These are phyloP conservation scores for Psilanteris sp. DNA, from an alignment of 1,140 invertebrate species.

Conservation along the genomic window DNA sequence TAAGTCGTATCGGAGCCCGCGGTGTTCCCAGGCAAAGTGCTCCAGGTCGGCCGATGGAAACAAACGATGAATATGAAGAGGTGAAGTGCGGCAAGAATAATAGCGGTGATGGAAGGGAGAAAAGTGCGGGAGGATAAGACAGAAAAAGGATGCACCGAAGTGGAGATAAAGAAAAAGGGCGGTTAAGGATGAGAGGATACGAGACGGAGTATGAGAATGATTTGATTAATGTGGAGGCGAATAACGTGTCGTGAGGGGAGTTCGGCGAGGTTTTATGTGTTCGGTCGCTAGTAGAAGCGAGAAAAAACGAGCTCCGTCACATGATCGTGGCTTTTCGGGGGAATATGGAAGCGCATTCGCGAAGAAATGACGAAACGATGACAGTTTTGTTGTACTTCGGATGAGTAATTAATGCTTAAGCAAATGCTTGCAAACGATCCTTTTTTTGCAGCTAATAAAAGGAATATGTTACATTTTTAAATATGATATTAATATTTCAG, in stretches of 20 bases:
- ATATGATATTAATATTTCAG: too few species aligned
- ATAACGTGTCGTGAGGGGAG: conserved; percentile 29
- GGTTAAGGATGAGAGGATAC: conserved; percentile 29
- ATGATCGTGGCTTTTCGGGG: conserved; percentile 9
- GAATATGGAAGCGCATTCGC: too few species aligned
- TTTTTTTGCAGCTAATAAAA: too few species aligned
- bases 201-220: conserved; percentile 20
- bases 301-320: conserved; percentile 3
- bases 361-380: too few species aligned
- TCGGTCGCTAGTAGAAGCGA: conserved; percentile 15
- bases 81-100: conserved; percentile 29
- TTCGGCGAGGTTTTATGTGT: conserved; percentile 23
- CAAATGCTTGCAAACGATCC: too few species aligned
- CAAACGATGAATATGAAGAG: conserved; percentile 25
- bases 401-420: too few species aligned
- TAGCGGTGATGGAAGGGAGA: conserved; percentile 28
- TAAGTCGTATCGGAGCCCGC: conserved; percentile 68
- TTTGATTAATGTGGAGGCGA: conserved; percentile 35
- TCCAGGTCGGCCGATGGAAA: conserved; percentile 57
- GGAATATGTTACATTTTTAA: too few species aligned
- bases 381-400: too few species aligned
- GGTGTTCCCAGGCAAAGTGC: conserved; percentile 72
- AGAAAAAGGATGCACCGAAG: conserved; percentile 36
- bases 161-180: conserved; percentile 55
- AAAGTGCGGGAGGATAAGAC: conserved; percentile 21